Evolutionary conservation across 2,797 vertebrate genomes (phyloP).

Genomic region (Oceanodroma leucorhoa): DNA sequence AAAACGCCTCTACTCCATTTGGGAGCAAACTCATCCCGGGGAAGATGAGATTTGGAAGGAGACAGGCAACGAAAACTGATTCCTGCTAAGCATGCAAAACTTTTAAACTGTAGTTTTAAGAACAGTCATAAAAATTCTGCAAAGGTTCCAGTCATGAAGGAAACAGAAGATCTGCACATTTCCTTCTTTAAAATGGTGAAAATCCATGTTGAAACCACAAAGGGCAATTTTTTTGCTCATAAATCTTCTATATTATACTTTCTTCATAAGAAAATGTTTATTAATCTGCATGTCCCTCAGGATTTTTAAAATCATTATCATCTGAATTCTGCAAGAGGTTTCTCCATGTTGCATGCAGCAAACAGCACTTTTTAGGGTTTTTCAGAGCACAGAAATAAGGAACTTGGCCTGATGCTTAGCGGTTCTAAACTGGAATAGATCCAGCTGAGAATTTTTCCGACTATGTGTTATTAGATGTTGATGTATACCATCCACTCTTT

Average conservation of each 20-base stretch:
- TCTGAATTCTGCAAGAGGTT: background rate
- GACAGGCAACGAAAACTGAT: conserved; percentile 68
- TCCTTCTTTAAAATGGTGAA: background rate
- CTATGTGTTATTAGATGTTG: background rate
- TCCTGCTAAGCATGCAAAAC: conserved; percentile 70
- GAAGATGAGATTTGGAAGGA: conserved; percentile 75
- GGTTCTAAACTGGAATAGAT: background rate
- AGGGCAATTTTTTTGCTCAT: background rate
- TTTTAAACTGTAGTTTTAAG: conserved; percentile 71
- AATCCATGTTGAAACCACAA: background rate
- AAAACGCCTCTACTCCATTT: conserved; percentile 79
- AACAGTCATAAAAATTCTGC: conserved; percentile 27
- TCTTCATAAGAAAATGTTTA: background rate
- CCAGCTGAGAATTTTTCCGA: background rate
- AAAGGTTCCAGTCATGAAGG: conserved; percentile 13
- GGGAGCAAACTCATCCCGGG: conserved; percentile 78
- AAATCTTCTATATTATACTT: background rate
- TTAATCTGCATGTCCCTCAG: background rate
- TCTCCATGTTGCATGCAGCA: background rate
- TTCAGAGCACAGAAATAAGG: background rate
- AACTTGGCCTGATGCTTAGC: background rate
- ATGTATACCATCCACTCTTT: background rate
- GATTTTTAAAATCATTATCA: background rate
- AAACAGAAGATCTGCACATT: background rate
- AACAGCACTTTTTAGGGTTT: background rate